These are phyloP conservation scores for Mormyrus lacerda DNA, from an alignment of 2,113 vertebrate genomes.

Conservation along the genomic window DNA sequence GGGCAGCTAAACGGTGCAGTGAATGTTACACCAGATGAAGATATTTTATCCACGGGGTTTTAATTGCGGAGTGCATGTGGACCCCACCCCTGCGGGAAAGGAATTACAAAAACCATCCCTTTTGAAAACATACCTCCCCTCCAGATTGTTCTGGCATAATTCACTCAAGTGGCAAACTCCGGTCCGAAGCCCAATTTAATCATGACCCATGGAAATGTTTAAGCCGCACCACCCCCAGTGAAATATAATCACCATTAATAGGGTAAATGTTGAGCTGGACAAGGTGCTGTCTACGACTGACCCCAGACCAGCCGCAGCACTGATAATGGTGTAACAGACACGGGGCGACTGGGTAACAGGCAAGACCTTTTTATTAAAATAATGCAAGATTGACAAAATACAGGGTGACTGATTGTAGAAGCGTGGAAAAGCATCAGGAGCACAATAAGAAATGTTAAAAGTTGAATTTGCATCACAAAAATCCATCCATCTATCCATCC, in stretches of 20 bases:
- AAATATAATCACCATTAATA: background rate
- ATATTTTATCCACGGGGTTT: background rate
- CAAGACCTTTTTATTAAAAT: background rate
- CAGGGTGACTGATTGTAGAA: background rate
- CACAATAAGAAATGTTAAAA: background rate
- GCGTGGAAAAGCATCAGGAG: background rate
- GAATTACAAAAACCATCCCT: background rate
- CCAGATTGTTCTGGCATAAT: background rate
- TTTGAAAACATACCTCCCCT: background rate
- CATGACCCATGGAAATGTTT: background rate
- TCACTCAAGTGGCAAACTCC: background rate
- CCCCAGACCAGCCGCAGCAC: background rate
- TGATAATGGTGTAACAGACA: background rate
- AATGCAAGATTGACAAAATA: background rate
- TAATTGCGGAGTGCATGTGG: background rate
- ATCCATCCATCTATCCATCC: background rate
- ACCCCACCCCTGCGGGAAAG: background rate
- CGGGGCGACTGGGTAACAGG: background rate
- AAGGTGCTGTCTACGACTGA: background rate
- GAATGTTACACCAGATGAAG: background rate
- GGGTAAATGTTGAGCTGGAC: background rate
- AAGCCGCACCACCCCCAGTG: background rate
- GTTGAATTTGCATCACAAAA: background rate
- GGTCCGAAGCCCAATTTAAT: background rate
- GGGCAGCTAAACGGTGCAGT: background rate